A percentile compares a stretch with the other conserved stretches of the same genome.
Conservation (phyloP, 2,888 invertebrate species). For the Linnaemya vulpina region DNA sequence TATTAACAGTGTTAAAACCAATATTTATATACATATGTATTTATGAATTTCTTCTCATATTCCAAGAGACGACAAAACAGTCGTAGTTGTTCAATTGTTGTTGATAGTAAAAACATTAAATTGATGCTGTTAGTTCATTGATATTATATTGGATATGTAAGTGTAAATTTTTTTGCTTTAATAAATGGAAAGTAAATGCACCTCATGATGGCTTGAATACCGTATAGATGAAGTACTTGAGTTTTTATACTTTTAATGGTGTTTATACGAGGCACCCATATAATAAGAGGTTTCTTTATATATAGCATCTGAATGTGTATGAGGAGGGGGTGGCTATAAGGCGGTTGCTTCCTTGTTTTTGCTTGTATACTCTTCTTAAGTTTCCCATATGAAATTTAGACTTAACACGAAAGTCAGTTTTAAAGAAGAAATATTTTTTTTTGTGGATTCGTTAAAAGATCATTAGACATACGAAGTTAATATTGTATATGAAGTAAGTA, state of each 20-base stretch:
- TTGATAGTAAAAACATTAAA: slow-evolving; percentile 46
- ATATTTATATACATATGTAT: too few species aligned
- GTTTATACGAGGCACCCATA: slow-evolving; percentile 67
- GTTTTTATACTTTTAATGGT: slow-evolving; percentile 60
- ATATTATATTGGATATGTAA: too few species aligned
- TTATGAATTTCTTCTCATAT: slow-evolving; percentile 18
- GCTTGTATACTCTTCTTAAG: background rate
- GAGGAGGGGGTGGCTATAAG: slow-evolving; percentile 42
- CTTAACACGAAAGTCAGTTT: slow-evolving; percentile 50
- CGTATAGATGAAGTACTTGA: slow-evolving; percentile 46
- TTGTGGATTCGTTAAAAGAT: slow-evolving; percentile 67
- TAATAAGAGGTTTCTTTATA: slow-evolving; percentile 60
- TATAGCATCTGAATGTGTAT: slow-evolving; percentile 19
- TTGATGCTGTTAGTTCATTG: slow-evolving; percentile 60
- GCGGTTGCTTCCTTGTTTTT: slow-evolving; percentile 34
- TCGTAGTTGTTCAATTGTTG: slow-evolving; percentile 18
- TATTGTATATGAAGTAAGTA: slow-evolving; percentile 68
- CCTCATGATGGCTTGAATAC: slow-evolving; percentile 56
- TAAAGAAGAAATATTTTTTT: slow-evolving; percentile 32
- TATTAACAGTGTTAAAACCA: slow-evolving; percentile 67
- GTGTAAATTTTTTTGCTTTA: slow-evolving; percentile 25
- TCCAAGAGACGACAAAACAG: slow-evolving; percentile 45
- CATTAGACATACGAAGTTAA: slow-evolving; percentile 63
- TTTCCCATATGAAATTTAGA: slow-evolving; percentile 54
- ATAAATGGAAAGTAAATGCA: slow-evolving; percentile 66